phyloP scores from a whole-genome alignment of 2,888 invertebrate genomes.

The Rhopalosiphum nymphaeae region DNA sequence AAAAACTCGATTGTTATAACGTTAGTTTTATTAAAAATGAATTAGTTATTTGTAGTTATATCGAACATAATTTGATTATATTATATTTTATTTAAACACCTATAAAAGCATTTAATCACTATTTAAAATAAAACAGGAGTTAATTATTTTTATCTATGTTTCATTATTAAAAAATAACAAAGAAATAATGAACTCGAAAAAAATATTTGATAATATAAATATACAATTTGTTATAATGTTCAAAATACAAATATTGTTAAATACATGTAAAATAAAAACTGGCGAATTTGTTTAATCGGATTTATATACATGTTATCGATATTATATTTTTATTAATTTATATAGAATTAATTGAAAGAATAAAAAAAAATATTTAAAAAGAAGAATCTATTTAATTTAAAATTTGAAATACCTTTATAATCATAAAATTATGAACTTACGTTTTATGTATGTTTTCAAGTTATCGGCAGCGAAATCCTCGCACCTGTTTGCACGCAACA shows the following conservation, averaged over 20 bases:
- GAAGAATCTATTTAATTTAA: not conserved
- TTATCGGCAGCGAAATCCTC: not conserved
- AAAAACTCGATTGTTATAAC: not conserved
- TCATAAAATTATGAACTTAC: not conserved
- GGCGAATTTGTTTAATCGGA: not conserved
- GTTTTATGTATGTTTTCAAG: not conserved
- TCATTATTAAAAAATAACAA: not conserved
- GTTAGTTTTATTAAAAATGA: not conserved
- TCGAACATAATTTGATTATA: not conserved
- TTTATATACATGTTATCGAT: not conserved
- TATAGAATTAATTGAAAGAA: not conserved
- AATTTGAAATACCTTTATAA: not conserved
- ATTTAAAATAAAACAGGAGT: not conserved
- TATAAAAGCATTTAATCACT: not conserved
- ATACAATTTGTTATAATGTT: not conserved
- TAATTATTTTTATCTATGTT: not conserved
- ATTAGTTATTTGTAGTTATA: not conserved
- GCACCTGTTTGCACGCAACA: conserved; percentile 48
- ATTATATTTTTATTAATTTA: not conserved
- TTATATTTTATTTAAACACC: not conserved
- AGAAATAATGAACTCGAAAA: not conserved
- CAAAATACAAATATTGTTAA: not conserved
- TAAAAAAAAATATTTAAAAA: not conserved
- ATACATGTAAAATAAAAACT: not conserved
- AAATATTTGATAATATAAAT: not conserved